A percentile compares a stretch with the other conserved stretches of the same genome.
phyloP scores from a whole-genome alignment of 2,888 invertebrate genomes.

The Drosophila anomalata region DNA sequence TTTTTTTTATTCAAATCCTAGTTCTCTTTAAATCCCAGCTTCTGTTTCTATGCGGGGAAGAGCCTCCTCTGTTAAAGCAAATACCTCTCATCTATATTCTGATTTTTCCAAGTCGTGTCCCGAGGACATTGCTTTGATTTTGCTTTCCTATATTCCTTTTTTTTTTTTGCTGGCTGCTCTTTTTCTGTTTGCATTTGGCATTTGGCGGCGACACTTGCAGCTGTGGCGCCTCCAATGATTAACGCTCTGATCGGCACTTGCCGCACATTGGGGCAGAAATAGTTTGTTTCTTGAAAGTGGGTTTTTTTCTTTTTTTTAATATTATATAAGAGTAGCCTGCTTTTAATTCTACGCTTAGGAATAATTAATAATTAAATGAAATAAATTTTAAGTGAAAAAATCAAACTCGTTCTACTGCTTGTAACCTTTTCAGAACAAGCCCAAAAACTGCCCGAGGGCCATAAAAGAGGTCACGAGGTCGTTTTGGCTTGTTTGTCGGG shows the following conservation, averaged over 20 bases:
- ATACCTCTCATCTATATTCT: conserved; percentile 1
- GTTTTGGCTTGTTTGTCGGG: conserved; percentile 11
- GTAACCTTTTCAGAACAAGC: not conserved
- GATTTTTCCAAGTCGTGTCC: conserved; percentile 1
- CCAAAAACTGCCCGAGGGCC: conserved; percentile 1
- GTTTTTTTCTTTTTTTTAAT: not conserved
- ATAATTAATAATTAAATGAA: too few relatives aligned
- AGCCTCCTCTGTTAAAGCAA: not conserved
- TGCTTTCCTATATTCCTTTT: conserved; percentile 10
- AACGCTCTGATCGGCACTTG: conserved; percentile 10
- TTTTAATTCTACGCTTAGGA: not conserved
- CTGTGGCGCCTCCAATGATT: conserved; percentile 45
- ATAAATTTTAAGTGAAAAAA: too few relatives aligned
- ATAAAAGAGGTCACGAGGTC: conserved; percentile 3
- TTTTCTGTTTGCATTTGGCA: conserved; percentile 51
- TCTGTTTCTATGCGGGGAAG: not conserved
- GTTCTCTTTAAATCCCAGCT: not conserved
- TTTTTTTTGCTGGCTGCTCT: conserved; percentile 17
- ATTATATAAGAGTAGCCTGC: not conserved
- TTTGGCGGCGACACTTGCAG: conserved; percentile 49
- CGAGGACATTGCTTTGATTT: conserved; percentile 7
- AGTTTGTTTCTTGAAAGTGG: not conserved
- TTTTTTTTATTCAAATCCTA: not conserved
- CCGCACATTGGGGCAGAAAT: not conserved
- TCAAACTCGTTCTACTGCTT: too few relatives aligned